Base-by-base conservation (phyloP, 2,797 vertebrate genomes). In the Pseudochaenichthys georgianus region DNA sequence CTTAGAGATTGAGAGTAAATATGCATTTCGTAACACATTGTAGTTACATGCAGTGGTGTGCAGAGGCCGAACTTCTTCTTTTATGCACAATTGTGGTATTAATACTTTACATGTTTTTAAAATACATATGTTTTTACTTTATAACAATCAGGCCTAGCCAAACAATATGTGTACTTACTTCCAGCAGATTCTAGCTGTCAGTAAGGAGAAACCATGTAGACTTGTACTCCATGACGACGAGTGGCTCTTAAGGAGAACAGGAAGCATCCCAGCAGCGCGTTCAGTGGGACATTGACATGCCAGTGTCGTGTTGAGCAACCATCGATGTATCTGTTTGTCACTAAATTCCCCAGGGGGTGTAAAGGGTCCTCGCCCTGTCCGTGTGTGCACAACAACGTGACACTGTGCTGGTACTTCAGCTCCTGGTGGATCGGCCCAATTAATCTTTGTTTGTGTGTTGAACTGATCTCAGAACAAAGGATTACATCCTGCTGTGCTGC, bases 381-480 rank as follows among this genome's bases (percentile, higher is more conserved):
- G 43, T 72, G 31, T 51, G 67, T 84, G 64, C 48, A 16, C 53
- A 57, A 31, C 3, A 34, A 52, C 42, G 28, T 59, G 23, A 73
- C 48, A 48, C 61, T 73, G 16, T 45, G 67, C 23, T 23, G 23
- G 28, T 50, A 28, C 45, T 68, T 64, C 8, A 64, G 63, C 65
- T 76, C 31, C 48, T 46, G 59, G 21, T 63, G 46, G 45, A 9
- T 63, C 53, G 66, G 46, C 64, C 76, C 69, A 54, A 68, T 78
- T 82, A 66, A 74, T 78, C 1, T 77, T 63, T 84, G 81, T 83
- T 84, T 87, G 68, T 86, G 77, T 85, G 83, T 86, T 80, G 70
- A 75, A 75, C 66, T 55, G 62, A 66, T 73, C 76, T 51, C 52
- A 78, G 70, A 84, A 86, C 70, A 83, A 81, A 85, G 78, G 86